Evolutionary conservation across 2,888 invertebrate species (phyloP).

Genomic region (Eupithecia insigniata): DNA sequence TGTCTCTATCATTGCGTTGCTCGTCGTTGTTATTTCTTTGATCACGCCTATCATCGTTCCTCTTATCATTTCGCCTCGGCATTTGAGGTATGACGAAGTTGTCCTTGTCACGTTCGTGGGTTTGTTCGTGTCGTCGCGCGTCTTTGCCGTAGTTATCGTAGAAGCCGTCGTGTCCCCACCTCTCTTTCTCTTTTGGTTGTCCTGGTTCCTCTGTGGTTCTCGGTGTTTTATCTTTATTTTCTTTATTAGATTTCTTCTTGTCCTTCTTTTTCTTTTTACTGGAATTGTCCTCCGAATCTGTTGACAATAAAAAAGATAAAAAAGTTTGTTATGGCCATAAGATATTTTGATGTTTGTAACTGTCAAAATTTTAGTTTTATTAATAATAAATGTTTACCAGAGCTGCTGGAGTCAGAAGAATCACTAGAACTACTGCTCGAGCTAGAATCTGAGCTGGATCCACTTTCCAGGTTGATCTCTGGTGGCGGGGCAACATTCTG

Average conservation of each 20-base stretch:
- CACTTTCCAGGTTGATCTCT: slow-evolving; percentile 70
- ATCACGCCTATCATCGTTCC: slow-evolving; percentile 34
- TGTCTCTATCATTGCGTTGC: slow-evolving; percentile 20
- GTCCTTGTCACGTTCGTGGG: slow-evolving; percentile 56
- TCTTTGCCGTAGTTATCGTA: slow-evolving; percentile 76
- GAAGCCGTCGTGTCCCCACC: slow-evolving; percentile 78
- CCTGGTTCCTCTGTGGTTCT: slow-evolving; percentile 55
- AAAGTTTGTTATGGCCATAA: not conserved
- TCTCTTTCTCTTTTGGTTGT: slow-evolving; percentile 53
- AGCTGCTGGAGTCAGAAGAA: slow-evolving; percentile 49
- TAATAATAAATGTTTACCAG: slow-evolving; percentile 54
- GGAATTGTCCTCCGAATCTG: slow-evolving; percentile 61
- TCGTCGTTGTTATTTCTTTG: slow-evolving; percentile 20
- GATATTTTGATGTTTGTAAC: not conserved
- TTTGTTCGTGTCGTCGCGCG: slow-evolving; percentile 60
- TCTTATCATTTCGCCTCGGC: slow-evolving; percentile 38
- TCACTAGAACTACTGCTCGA: slow-evolving; percentile 67
- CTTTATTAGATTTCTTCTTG: slow-evolving; percentile 62
- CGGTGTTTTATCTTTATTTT: slow-evolving; percentile 53
- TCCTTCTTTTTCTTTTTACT: slow-evolving; percentile 56
- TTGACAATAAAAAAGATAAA: slow-evolving; percentile 38
- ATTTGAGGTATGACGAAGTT: slow-evolving; percentile 55
- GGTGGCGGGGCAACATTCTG: slow-evolving; percentile 74
- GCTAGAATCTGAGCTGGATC: slow-evolving; percentile 69
- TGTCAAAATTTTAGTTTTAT: not conserved